These are phyloP conservation scores for Hylomyscus alleni DNA, from an alignment of 2,797 vertebrate species.

Conservation along the genomic window DNA sequence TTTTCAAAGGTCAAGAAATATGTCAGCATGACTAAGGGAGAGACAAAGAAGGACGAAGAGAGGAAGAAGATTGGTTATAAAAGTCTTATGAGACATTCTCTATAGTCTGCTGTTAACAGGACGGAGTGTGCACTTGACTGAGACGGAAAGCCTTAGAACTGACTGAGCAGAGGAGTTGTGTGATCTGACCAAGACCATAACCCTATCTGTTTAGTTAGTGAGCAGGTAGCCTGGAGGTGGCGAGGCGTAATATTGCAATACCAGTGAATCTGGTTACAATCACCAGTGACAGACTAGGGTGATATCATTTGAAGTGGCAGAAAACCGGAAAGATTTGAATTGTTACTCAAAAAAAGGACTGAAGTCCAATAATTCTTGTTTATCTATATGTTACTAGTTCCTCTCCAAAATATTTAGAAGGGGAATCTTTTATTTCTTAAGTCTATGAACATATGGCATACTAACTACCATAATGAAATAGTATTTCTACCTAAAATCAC, in stretches of 20 bases:
- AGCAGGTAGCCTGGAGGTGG: not conserved
- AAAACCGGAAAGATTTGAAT: not conserved
- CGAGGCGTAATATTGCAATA: not conserved
- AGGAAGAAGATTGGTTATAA: not conserved
- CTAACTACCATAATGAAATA: not conserved
- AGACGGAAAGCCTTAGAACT: not conserved
- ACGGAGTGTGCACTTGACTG: not conserved
- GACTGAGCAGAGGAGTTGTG: not conserved
- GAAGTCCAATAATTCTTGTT: not conserved
- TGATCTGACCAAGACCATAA: not conserved
- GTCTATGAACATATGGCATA: not conserved
- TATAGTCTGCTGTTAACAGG: not conserved
- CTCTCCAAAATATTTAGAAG: not conserved
- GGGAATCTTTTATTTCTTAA: slow-evolving; percentile 11
- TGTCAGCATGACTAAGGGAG: not conserved
- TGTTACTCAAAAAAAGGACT: not conserved
- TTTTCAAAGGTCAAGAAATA: not conserved
- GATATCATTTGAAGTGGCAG: not conserved
- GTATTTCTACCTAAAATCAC: not conserved
- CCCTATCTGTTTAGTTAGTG: not conserved
- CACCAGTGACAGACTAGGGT: not conserved
- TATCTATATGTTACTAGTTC: not conserved
- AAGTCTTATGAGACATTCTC: not conserved
- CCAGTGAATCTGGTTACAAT: not conserved
- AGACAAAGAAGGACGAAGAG: not conserved